A percentile compares a stretch with the other conserved stretches of the same genome.
Conservation (phyloP, 2,888 invertebrate species). For the Pilophorus perplexus region DNA sequence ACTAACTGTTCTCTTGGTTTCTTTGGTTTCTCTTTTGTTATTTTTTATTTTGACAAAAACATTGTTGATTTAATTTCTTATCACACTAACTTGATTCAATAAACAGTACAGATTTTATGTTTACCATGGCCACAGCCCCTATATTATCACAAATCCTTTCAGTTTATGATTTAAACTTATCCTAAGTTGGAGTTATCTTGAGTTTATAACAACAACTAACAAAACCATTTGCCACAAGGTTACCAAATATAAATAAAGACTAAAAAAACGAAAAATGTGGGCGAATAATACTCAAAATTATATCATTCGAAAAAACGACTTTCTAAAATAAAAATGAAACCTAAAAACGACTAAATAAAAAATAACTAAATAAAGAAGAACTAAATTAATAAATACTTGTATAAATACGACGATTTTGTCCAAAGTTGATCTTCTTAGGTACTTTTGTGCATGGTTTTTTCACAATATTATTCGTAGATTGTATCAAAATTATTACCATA, state of each 20-base stretch:
- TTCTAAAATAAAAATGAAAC: constrained; percentile 36
- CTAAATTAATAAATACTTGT: constrained; percentile 37
- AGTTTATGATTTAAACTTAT: no score
- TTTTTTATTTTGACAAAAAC: constrained; percentile 34
- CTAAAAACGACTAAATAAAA: constrained; percentile 36
- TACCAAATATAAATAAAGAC: constrained; percentile 30
- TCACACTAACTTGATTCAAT: constrained; percentile 28
- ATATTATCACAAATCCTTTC: constrained; percentile 26
- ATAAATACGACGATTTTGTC: constrained; percentile 42
- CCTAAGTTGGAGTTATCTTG: constrained; percentile 31
- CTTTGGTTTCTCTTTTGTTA: constrained; percentile 18
- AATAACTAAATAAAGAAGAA: constrained; percentile 36
- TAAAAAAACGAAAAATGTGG: constrained; percentile 27
- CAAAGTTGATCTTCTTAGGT: constrained; percentile 48
- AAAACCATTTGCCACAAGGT: constrained; percentile 39
- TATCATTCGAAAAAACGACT: constrained; percentile 10
- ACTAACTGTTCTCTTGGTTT: constrained; percentile 10
- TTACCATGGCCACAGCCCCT: constrained; percentile 29
- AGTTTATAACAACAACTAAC: constrained; percentile 45
- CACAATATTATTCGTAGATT: constrained; percentile 42
- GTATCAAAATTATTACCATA: constrained; percentile 40
- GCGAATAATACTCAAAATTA: constrained; percentile 38
- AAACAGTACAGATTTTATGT: constrained; percentile 33
- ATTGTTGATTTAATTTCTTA: constrained; percentile 23
- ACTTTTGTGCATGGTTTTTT: constrained; percentile 46